Conservation (phyloP, 2,888 invertebrate species). For the Strigamia transsilvanica region DNA sequence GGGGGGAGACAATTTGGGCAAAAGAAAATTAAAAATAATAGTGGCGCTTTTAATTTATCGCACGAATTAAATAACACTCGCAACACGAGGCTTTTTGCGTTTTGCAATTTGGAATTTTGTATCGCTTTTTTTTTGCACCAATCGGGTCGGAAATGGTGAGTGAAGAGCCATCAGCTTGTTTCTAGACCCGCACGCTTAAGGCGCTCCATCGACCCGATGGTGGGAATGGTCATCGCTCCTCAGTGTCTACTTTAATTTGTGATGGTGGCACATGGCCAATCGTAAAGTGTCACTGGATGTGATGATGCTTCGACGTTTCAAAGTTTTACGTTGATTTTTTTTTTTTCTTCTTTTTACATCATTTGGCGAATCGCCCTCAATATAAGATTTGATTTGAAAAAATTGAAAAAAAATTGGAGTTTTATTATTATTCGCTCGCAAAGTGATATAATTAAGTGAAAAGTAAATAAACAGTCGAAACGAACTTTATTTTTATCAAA, state of each 20-base stretch:
- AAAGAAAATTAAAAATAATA: neutral
- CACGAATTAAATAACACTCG: neutral
- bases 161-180: conserved; percentile 43
- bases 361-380: too few relatives aligned
- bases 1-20: too few relatives aligned
- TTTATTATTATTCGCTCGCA: too few relatives aligned
- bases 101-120: neutral
- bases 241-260: conserved; percentile 2
- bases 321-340: neutral
- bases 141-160: conserved; percentile 23
- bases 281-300: conserved; percentile 36
- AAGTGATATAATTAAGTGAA: neutral
- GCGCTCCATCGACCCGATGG: conserved; percentile 36
- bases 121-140: neutral
- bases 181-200: conserved; percentile 33
- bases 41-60: neutral
- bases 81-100: neutral
- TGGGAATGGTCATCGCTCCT: conserved; percentile 45
- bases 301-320: conserved; percentile 17
- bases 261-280: conserved; percentile 27
- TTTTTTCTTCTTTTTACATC: neutral
- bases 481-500: neutral
- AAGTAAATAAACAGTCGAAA: neutral
- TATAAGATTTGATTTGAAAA: neutral
- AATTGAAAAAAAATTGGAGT: neutral